These are phyloP conservation scores for Ophonus ardosiacus DNA, from an alignment of 2,888 invertebrate species.

Conservation along the genomic window DNA sequence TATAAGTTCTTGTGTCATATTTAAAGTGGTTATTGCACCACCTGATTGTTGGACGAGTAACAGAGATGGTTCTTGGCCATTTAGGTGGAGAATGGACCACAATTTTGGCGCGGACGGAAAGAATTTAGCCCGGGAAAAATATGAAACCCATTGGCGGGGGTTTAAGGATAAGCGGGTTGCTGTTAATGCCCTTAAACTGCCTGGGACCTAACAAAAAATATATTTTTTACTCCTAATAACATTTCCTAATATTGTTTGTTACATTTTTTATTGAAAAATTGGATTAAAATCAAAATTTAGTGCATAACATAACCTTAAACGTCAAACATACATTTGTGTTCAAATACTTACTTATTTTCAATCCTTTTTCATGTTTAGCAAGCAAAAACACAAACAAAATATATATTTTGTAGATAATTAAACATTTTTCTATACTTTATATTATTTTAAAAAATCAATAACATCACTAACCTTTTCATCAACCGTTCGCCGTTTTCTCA, in stretches of 20 bases:
- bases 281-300: too few relatives aligned
- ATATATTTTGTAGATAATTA: too few relatives aligned
- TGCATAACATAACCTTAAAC: too few relatives aligned
- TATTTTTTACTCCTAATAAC: neutral
- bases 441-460: too few relatives aligned
- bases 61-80: neutral
- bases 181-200: neutral
- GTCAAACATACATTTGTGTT: too few relatives aligned
- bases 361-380: too few relatives aligned
- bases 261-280: too few relatives aligned
- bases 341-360: too few relatives aligned
- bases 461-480: neutral
- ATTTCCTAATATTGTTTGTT: neutral
- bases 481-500: conserved; percentile 7
- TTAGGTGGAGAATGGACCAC: neutral
- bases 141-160: conserved; percentile 67
- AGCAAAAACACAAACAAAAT: too few relatives aligned
- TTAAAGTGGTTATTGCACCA: neutral
- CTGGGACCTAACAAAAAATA: neutral
- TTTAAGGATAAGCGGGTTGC: conserved; percentile 9
- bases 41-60: neutral
- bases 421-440: too few relatives aligned
- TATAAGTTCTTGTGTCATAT: neutral
- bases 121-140: neutral
- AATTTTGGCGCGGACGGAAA: neutral